Percentiles rank a stretch among this genome's conserved stretches.
These are phyloP conservation scores for Schizotus pectinicornis DNA, from an alignment of 2,888 invertebrate genomes.

Conservation along the genomic window DNA sequence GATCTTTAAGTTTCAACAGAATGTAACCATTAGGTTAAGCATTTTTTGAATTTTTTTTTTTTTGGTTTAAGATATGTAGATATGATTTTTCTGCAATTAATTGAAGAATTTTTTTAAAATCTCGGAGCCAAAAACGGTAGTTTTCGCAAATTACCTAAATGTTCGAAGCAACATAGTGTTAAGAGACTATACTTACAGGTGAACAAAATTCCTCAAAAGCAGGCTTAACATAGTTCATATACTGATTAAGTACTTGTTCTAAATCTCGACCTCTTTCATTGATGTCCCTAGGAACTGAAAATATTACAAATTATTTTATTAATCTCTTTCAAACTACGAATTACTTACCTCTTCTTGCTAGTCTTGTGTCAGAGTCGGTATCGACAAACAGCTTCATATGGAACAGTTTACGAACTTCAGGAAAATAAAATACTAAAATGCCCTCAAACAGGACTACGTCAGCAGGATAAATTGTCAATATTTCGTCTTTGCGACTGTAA, in stretches of 20 bases:
- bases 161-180: not conserved
- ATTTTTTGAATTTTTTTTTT: no score
- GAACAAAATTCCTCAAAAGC: slow-evolving; percentile 99
- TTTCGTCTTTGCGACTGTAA: slow-evolving; percentile 67
- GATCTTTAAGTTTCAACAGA: no score
- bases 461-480: slow-evolving; percentile 87
- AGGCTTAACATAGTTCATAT: slow-evolving; percentile 98
- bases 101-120: no score
- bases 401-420: slow-evolving; percentile 91
- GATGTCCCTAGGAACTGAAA: slow-evolving; percentile 91
- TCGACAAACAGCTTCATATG: slow-evolving; percentile 99
- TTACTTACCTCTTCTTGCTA: slow-evolving; percentile 87
- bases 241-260: slow-evolving; percentile 93
- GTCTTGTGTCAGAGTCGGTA: slow-evolving; percentile 96
- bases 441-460: slow-evolving; percentile 98
- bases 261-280: slow-evolving; percentile 93
- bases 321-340: slow-evolving; percentile 4
- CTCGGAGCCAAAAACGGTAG: no score
- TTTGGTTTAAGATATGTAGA: no score
- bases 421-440: slow-evolving; percentile 97
- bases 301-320: slow-evolving; percentile 9
- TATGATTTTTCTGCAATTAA: no score
- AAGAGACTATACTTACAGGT: slow-evolving; percentile 71
- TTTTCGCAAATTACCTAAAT: not conserved
- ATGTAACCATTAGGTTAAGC: no score